These are phyloP conservation scores for Syngnathoides biaculeatus DNA, from an alignment of 2,113 vertebrate species.

Conservation along the genomic window DNA sequence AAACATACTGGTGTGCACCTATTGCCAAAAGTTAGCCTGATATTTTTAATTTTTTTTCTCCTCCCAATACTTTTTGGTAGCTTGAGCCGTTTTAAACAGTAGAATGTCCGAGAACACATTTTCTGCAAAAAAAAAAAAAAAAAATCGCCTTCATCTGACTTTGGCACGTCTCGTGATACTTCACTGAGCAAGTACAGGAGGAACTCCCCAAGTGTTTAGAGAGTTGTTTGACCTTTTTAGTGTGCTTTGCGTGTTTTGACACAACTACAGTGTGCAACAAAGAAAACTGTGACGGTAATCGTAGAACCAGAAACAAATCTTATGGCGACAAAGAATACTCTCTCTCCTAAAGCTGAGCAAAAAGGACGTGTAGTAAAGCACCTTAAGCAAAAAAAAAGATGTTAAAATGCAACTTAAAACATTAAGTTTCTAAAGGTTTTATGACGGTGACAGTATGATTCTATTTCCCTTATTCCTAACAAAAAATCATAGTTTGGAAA, in stretches of 20 bases:
- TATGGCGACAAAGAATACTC: neutral
- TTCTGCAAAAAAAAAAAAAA: neutral
- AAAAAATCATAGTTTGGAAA: no score
- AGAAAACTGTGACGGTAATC: neutral
- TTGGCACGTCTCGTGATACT: neutral
- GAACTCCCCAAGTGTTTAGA: neutral
- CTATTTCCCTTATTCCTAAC: no score
- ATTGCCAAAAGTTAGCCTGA: neutral
- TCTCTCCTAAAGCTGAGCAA: no score
- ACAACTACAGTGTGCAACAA: neutral
- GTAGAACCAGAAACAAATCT: no score
- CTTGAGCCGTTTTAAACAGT: neutral
- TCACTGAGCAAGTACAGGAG: neutral
- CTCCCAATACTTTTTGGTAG: neutral
- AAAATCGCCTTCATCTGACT: neutral
- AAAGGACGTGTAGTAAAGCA: no score
- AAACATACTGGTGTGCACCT: no score
- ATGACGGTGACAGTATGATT: no score
- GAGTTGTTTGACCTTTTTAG: neutral
- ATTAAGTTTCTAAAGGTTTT: no score
- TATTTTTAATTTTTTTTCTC: conserved; percentile 9
- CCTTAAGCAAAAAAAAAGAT: no score
- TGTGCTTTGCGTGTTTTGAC: neutral
- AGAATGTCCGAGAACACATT: neutral
- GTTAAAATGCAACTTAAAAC: no score